Evolutionary conservation across 2,113 vertebrate species (phyloP).

Genomic region (Motacilla alba): DNA sequence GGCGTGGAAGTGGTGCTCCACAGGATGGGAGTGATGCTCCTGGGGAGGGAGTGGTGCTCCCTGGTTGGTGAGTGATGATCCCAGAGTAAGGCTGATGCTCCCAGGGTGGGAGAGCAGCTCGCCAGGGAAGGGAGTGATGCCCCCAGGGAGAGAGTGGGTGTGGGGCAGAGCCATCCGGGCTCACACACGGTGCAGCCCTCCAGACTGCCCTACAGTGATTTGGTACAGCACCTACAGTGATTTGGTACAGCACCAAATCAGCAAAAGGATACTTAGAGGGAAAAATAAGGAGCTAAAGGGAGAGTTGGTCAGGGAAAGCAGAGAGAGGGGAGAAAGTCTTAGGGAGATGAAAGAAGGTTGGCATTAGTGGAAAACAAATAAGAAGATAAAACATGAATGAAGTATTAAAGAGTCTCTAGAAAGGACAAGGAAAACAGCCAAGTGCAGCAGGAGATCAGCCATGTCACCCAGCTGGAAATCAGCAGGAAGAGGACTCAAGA

Average conservation of each 20-base stretch:
- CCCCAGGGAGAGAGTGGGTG: neutral
- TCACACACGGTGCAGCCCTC: accelerated
- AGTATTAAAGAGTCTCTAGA: neutral
- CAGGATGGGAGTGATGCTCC: neutral
- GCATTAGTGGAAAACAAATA: conserved; percentile 7
- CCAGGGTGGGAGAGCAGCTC: too few relatives aligned
- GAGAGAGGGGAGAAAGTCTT: neutral
- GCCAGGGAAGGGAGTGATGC: neutral
- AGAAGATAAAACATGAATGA: neutral
- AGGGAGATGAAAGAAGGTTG: neutral
- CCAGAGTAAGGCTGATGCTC: neutral
- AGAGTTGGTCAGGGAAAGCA: neutral
- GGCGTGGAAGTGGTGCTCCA: neutral
- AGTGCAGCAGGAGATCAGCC: neutral
- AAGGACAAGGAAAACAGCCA: neutral
- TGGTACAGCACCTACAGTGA: neutral
- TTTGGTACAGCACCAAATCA: neutral
- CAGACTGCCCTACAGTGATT: neutral
- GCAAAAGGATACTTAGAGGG: neutral
- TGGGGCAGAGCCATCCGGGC: neutral
- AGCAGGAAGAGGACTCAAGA: neutral
- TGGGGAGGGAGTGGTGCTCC: accelerated
- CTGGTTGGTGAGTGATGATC: neutral
- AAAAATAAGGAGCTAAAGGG: neutral
- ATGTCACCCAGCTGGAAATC: neutral